Evolutionary conservation across 2,113 vertebrate species (phyloP).

Genomic region (Microtus ochrogaster): DNA sequence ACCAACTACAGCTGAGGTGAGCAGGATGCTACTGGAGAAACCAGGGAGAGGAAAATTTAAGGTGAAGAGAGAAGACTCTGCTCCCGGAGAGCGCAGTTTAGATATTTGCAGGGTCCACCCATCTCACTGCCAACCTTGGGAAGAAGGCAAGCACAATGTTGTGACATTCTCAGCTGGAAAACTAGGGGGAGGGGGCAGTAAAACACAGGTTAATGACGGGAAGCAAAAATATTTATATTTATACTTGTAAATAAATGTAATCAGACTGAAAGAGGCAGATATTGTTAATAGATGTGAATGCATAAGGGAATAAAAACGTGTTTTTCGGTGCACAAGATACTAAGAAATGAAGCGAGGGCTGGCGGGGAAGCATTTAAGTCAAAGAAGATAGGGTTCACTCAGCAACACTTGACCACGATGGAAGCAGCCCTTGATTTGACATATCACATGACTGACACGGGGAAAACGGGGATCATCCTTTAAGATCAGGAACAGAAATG

Average conservation of each 20-base stretch:
- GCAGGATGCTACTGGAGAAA: neutral
- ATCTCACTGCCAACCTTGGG: neutral
- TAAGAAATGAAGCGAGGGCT: neutral
- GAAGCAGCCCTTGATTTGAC: too few species aligned
- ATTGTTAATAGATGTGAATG: neutral
- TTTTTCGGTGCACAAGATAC: neutral
- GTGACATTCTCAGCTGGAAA: constrained; percentile 17
- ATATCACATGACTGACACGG: neutral
- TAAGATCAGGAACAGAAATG: constrained; percentile 3
- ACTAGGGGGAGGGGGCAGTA: neutral
- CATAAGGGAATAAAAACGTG: neutral
- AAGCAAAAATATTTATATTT: constrained; percentile 5
- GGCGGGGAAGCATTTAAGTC: neutral
- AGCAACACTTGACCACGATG: too few species aligned
- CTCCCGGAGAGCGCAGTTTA: neutral
- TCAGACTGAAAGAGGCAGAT: neutral
- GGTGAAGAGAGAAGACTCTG: constrained; percentile 27
- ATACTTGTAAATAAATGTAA: constrained; percentile 7
- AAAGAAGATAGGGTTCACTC: neutral
- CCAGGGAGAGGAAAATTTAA: neutral
- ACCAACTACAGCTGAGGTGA: neutral
- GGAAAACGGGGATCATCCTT: neutral
- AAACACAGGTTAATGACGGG: neutral
- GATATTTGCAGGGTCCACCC: neutral
- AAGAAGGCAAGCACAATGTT: neutral